Evolutionary conservation across 2,888 invertebrate genomes (phyloP).

Genomic region (Cenopis cana): DNA sequence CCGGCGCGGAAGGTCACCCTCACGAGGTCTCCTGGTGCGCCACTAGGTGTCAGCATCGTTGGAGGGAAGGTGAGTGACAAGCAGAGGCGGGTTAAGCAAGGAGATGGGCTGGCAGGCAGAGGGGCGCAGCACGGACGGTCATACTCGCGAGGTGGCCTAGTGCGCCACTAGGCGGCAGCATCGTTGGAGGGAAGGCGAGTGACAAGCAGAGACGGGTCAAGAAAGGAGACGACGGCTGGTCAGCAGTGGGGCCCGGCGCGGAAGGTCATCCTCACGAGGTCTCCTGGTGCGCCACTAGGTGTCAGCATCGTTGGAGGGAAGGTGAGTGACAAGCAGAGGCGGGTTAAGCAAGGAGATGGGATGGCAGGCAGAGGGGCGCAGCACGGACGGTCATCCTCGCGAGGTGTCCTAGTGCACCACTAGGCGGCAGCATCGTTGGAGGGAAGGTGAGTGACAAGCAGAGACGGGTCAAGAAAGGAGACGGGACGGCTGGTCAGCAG

Average conservation of each 20-base stretch:
- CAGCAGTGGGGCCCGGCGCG: slow-evolving; percentile 95
- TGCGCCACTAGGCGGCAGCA: slow-evolving; percentile 96
- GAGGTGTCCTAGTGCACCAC: slow-evolving; percentile 89
- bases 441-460: neutral
- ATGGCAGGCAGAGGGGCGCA: slow-evolving; percentile 91
- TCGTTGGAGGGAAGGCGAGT: slow-evolving; percentile 86
- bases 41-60: slow-evolving; percentile 98
- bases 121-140: slow-evolving; percentile 93
- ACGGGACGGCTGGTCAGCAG: slow-evolving; percentile 85
- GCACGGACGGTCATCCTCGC: slow-evolving; percentile 90
- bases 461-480: slow-evolving; percentile 47
- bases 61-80: slow-evolving; percentile 58
- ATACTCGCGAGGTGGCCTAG: slow-evolving; percentile 89
- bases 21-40: slow-evolving; percentile 88
- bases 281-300: slow-evolving; percentile 92
- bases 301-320: slow-evolving; percentile 99
- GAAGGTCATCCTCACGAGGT: slow-evolving; percentile 89
- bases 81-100: neutral
- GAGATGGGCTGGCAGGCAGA: slow-evolving; percentile 84
- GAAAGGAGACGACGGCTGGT: slow-evolving; percentile 69
- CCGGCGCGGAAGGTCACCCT: slow-evolving; percentile 91
- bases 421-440: slow-evolving; percentile 98
- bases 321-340: slow-evolving; percentile 76
- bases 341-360: slow-evolving; percentile 51
- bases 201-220: neutral